Evolutionary conservation across 2,888 invertebrate genomes (phyloP), one percentile per base, ranked within the genome.

Genomic region (Mamestra brassicae): DNA sequence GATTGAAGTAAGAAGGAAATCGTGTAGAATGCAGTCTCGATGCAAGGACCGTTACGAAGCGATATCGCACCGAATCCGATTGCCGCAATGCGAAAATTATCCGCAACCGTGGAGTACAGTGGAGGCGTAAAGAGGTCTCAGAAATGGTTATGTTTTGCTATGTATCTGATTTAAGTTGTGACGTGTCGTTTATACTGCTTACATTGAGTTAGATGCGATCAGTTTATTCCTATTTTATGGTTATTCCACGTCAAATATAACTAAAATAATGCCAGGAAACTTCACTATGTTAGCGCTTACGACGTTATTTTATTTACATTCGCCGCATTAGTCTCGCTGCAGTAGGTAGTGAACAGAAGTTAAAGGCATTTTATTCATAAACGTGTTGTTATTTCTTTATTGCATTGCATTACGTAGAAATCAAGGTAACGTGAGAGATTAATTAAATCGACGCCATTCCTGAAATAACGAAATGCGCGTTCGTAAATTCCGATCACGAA

Each of bases 81-180:
- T 94, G 93, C 89, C 90, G 94, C 95, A 95, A 94, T 94, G 95
- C 93, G 95, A 96, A 95, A 95, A 95, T 94, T 95, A 95, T 95
- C 94, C 93, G 88, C 92, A 91, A 86, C 85, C 73, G 81, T 87
- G 81, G 88, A 88, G 91, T 92, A 92, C 90, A 91, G 91, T 91
- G 93, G 92, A 94, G 94, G 95, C 94, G 94, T 94, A 92, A 94
- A 94, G 92, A 91, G 92, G 89, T 89, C 92, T 92, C 93, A 92
- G 92, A 91, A 94, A 94, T 94, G 94, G 94, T 94, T 94, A 93
- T 93, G 94, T 94, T 94, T 93, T 92, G 90, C 91, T 92, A 95
- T 95, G 95, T 94, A 95, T 95, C 95, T 93, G 95, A 95, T 95
- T 94, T 92, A 93, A 92, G 89, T 91, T 91, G 89, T 93, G 95